phyloP scores from a whole-genome alignment of 2,888 invertebrate genomes.

The Phasia obesa region DNA sequence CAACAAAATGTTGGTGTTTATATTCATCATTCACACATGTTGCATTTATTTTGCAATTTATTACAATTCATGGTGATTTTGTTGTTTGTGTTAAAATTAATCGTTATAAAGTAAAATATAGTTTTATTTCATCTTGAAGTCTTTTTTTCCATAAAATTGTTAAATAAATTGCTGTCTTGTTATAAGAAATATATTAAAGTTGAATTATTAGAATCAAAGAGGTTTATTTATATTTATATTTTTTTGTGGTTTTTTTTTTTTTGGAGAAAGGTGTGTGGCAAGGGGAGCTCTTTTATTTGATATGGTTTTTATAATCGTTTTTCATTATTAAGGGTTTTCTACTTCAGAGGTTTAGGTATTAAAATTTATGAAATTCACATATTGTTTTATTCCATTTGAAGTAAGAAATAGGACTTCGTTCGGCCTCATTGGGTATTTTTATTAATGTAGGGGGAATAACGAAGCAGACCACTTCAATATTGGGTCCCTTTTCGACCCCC shows the following conservation, averaged over 20 bases:
- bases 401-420: too few relatives aligned
- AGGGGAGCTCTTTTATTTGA: too few relatives aligned
- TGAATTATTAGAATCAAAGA: not conserved
- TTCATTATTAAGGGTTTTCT: too few relatives aligned
- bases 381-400: too few relatives aligned
- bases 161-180: conserved; percentile 48
- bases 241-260: too few relatives aligned
- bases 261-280: not conserved
- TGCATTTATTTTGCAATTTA: conserved; percentile 71
- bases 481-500: too few relatives aligned
- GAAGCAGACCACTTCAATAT: too few relatives aligned
- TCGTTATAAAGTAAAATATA: conserved; percentile 62
- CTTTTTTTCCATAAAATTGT: conserved; percentile 28
- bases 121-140: conserved; percentile 29
- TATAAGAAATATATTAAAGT: not conserved
- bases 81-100: conserved; percentile 59
- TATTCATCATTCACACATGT: conserved; percentile 72
- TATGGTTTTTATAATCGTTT: too few relatives aligned
- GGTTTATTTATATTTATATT: not conserved
- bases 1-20: conserved; percentile 62
- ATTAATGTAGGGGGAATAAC: too few relatives aligned
- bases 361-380: too few relatives aligned
- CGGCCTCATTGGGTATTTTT: too few relatives aligned
- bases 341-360: too few relatives aligned
- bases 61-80: conserved; percentile 55